Conservation (phyloP, 2,888 invertebrate species). For the Nomada hirtipes region DNA sequence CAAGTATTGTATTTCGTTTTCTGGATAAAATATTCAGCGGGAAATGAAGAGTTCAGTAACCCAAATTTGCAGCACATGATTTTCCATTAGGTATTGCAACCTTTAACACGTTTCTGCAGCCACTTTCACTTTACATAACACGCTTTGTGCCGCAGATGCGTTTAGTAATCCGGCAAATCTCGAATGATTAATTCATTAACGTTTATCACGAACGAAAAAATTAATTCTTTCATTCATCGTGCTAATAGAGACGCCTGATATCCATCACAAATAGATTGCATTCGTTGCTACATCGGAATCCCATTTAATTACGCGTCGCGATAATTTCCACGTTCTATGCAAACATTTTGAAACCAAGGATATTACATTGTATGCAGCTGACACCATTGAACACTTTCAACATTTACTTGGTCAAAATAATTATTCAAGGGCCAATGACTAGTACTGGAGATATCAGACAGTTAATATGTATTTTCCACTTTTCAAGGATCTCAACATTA, state of each 20-base stretch:
- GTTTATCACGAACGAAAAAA: slow-evolving; percentile 29
- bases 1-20: background rate
- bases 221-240: slow-evolving; percentile 13
- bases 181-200: slow-evolving; percentile 9
- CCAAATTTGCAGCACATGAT: slow-evolving; percentile 46
- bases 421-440: background rate
- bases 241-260: slow-evolving; percentile 13
- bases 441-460: too few species aligned
- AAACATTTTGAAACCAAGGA: background rate
- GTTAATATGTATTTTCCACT: too few species aligned
- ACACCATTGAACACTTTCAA: too few species aligned
- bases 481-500: too few species aligned
- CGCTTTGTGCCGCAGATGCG: slow-evolving; percentile 43
- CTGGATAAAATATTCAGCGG: background rate
- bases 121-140: slow-evolving; percentile 70
- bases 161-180: slow-evolving; percentile 23
- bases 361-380: background rate
- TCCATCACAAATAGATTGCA: slow-evolving; percentile 29
- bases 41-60: slow-evolving; percentile 45
- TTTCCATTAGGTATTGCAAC: slow-evolving; percentile 48
- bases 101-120: slow-evolving; percentile 50
- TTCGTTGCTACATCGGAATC: background rate
- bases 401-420: background rate
- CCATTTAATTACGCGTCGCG: background rate
- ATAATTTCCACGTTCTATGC: background rate